These are phyloP conservation scores for Philotrypesis tridentata DNA, from an alignment of 1,140 invertebrate genomes.

Conservation along the genomic window DNA sequence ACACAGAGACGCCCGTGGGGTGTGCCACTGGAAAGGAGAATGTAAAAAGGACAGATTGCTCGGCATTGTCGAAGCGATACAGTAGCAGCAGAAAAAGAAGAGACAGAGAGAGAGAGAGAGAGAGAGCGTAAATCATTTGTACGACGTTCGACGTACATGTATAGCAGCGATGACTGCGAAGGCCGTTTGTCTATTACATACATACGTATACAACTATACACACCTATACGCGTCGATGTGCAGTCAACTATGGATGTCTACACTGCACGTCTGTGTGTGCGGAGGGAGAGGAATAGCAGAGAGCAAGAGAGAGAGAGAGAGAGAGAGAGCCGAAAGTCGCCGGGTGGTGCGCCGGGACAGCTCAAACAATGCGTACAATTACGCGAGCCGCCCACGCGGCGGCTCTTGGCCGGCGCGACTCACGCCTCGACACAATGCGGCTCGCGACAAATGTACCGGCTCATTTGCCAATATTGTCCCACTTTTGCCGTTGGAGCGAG, in stretches of 20 bases:
- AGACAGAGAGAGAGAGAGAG: not conserved
- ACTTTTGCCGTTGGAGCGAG: constrained; percentile 65
- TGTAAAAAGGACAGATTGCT: not conserved
- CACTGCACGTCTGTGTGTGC: not conserved
- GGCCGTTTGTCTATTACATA: not conserved
- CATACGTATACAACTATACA: not conserved
- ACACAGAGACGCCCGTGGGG: too few relatives aligned
- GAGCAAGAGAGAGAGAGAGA: not conserved
- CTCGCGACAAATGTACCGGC: constrained; percentile 64
- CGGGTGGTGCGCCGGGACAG: constrained; percentile 37
- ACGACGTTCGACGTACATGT: too few relatives aligned
- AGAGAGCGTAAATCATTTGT: not conserved
- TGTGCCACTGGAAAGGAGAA: not conserved
- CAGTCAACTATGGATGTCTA: not conserved
- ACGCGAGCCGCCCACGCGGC: constrained; percentile 56
- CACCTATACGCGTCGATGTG: not conserved
- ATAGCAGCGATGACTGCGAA: not conserved
- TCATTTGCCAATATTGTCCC: constrained; percentile 73
- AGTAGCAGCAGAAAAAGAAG: not conserved
- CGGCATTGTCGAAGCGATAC: not conserved
- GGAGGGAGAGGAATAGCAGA: not conserved
- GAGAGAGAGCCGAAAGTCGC: not conserved
- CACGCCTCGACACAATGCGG: constrained; percentile 62
- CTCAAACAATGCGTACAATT: constrained; percentile 69
- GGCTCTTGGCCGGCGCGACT: constrained; percentile 49